Percentiles rank a stretch among this genome's conserved stretches.
These are phyloP conservation scores for Amaurobius ferox DNA, from an alignment of 2,888 invertebrate genomes.

Conservation along the genomic window DNA sequence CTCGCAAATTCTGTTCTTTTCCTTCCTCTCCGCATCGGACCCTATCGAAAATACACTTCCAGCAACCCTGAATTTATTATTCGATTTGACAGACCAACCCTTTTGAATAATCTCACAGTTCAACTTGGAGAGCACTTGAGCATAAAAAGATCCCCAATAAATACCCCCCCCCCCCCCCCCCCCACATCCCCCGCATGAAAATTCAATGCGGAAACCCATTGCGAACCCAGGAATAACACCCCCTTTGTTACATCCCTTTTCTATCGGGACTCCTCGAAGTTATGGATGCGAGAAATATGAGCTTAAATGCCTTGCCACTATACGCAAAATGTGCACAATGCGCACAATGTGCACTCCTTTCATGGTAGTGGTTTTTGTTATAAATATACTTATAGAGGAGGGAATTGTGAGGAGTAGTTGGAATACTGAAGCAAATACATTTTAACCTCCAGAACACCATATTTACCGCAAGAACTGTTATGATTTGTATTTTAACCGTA, in stretches of 20 bases:
- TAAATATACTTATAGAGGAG: too few relatives aligned
- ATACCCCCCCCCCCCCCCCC: neutral
- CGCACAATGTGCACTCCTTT: too few relatives aligned
- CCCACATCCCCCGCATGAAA: too few relatives aligned
- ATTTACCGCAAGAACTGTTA: too few relatives aligned
- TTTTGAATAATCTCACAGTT: neutral
- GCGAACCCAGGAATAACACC: neutral
- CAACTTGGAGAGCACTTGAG: neutral
- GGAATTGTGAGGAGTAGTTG: too few relatives aligned
- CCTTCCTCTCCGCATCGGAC: too few relatives aligned
- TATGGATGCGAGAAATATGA: constrained; percentile 9
- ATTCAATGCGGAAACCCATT: constrained; percentile 7
- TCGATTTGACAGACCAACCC: neutral
- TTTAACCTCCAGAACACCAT: too few relatives aligned
- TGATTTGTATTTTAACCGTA: too few relatives aligned
- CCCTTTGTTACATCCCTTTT: neutral
- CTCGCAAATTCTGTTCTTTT: too few relatives aligned
- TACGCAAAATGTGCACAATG: neutral
- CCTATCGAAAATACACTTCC: neutral
- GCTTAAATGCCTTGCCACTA: neutral
- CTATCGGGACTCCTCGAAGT: neutral
- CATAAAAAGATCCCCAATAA: neutral
- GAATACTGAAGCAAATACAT: too few relatives aligned
- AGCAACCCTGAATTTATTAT: neutral
- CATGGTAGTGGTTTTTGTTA: too few relatives aligned